These are phyloP conservation scores for Trichonephila inaurata DNA, from an alignment of 1,140 invertebrate species.

Conservation along the genomic window DNA sequence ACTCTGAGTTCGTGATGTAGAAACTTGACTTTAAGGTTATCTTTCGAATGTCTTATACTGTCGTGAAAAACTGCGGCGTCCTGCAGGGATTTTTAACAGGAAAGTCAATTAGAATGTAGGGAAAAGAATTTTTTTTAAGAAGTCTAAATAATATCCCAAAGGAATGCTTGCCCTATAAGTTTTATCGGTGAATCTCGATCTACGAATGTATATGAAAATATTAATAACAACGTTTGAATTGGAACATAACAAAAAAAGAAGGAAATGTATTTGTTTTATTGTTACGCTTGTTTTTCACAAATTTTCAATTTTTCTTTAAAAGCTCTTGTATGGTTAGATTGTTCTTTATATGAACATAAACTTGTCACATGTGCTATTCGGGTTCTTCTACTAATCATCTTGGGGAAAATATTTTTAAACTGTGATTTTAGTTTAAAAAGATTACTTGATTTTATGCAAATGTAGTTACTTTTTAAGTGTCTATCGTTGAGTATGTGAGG, in stretches of 20 bases:
- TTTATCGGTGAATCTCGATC: not conserved
- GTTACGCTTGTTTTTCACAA: not conserved
- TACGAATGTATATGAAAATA: not conserved
- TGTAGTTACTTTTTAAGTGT: too few relatives aligned
- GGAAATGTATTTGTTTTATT: not conserved
- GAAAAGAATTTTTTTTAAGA: not conserved
- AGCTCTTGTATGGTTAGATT: not conserved
- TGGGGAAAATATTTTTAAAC: too few relatives aligned
- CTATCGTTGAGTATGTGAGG: too few relatives aligned
- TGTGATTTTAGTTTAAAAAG: too few relatives aligned
- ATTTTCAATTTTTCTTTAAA: not conserved
- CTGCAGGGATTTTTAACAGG: slow-evolving; percentile 10
- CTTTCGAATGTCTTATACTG: not conserved
- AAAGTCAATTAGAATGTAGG: not conserved
- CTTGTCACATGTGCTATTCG: too few relatives aligned
- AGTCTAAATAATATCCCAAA: not conserved
- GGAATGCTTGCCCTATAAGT: not conserved
- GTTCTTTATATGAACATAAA: too few relatives aligned
- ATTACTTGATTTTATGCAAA: too few relatives aligned
- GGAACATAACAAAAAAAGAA: not conserved
- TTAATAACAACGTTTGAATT: not conserved
- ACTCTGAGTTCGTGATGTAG: slow-evolving; percentile 23
- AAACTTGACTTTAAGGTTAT: slow-evolving; percentile 8
- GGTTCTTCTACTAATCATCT: too few relatives aligned
- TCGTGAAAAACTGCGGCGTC: not conserved